Percentiles rank a stretch among this genome's conserved stretches.
phyloP scores from a whole-genome alignment of 2,113 vertebrate genomes.

The Tragelaphus scriptus region DNA sequence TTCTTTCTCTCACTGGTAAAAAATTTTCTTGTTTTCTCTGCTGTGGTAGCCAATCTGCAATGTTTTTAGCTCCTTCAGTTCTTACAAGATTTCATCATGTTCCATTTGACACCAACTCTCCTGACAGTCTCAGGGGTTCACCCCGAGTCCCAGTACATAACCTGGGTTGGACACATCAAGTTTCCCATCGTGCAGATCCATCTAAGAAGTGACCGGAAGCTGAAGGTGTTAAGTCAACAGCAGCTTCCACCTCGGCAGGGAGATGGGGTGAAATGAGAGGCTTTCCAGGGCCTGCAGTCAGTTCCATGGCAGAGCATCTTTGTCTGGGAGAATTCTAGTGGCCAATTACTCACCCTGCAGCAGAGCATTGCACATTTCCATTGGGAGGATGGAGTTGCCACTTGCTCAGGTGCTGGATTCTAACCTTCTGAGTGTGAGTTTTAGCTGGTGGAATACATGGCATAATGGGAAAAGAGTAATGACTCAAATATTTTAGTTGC shows the following conservation, averaged over 20 bases:
- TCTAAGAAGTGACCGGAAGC: constrained; percentile 61
- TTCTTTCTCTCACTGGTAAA: background rate
- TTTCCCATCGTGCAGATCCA: constrained; percentile 57
- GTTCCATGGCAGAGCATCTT: constrained; percentile 43
- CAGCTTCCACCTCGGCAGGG: constrained; percentile 53
- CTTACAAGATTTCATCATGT: constrained; percentile 46
- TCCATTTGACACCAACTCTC: constrained; percentile 3
- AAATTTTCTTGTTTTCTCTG: background rate
- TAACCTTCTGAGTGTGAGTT: background rate
- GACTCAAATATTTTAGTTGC: background rate
- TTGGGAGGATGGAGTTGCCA: background rate
- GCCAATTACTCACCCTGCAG: background rate
- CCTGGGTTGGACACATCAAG: constrained; percentile 54
- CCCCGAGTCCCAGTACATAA: constrained; percentile 65
- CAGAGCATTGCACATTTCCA: background rate
- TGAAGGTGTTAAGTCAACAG: constrained; percentile 72
- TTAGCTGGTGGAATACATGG: background rate
- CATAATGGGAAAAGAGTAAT: background rate
- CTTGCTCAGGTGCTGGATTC: background rate
- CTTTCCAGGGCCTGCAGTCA: constrained; percentile 44
- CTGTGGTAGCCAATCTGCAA: background rate
- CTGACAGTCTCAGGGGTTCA: background rate
- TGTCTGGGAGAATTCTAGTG: constrained; percentile 4
- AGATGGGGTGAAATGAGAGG: constrained; percentile 65
- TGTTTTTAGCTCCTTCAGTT: constrained; percentile 19